phyloP scores from a whole-genome alignment of 2,797 vertebrate species.

The Gadopsis marmoratus region DNA sequence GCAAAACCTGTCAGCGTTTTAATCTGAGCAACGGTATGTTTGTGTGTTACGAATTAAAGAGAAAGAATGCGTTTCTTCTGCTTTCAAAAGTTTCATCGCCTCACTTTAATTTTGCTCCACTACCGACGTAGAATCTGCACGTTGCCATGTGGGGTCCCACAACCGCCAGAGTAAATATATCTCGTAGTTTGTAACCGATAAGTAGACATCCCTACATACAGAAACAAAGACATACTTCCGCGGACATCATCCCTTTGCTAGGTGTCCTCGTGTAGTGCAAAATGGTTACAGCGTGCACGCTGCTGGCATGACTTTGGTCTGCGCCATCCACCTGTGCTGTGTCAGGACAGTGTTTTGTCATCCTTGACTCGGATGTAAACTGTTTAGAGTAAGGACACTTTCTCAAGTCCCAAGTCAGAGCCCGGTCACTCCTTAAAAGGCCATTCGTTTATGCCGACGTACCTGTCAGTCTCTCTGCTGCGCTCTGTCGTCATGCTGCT shows the following conservation, averaged over 20 bases:
- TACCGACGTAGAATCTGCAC: neutral
- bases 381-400: constrained; percentile 80
- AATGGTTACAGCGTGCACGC: neutral
- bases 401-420: constrained; percentile 64
- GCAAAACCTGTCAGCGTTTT: neutral
- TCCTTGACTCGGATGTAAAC: constrained; percentile 75
- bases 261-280: neutral
- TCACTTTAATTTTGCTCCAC: neutral
- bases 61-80: neutral
- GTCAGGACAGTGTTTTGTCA: constrained; percentile 62
- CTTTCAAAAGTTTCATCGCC: neutral
- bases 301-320: constrained; percentile 2
- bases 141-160: neutral
- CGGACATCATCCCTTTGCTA: neutral
- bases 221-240: constrained; percentile 3
- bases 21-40: neutral
- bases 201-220: neutral
- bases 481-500: constrained; percentile 56
- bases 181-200: neutral
- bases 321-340: constrained; percentile 58
- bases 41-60: neutral
- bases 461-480: constrained; percentile 66
- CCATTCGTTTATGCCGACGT: constrained; percentile 64
- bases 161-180: neutral
- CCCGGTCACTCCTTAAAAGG: constrained; percentile 84